Conservation (phyloP, 2,797 vertebrate species). For the Hafferia zeledoni region DNA sequence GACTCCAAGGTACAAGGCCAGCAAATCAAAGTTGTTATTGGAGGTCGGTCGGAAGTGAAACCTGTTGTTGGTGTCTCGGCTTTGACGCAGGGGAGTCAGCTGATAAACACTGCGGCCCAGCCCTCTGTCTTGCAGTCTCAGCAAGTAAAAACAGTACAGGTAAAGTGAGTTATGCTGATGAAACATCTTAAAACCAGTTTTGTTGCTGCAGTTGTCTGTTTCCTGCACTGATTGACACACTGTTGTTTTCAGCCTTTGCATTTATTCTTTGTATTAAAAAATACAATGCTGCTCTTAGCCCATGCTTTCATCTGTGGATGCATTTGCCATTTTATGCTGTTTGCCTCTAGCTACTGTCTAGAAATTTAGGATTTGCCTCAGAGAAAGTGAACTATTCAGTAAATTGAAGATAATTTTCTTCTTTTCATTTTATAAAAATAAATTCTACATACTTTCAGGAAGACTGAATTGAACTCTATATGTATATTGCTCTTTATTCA, state of each 20-base stretch:
- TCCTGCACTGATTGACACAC: neutral
- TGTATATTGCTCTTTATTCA: neutral
- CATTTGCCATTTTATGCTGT: neutral
- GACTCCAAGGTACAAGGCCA: conserved; percentile 85
- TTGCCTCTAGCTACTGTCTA: conserved; percentile 1
- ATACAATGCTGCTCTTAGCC: conserved; percentile 31
- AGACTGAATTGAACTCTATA: neutral
- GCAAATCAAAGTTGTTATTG: conserved; percentile 94
- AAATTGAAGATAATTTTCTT: neutral
- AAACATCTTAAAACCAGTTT: neutral
- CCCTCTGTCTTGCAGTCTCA: conserved; percentile 88
- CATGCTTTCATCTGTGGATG: neutral
- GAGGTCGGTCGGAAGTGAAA: conserved; percentile 88
- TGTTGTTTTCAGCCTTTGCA: neutral
- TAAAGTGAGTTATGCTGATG: conserved; percentile 72
- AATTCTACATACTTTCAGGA: neutral
- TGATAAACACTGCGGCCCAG: conserved; percentile 80
- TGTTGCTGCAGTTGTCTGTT: conserved; percentile 23
- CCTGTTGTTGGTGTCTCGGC: conserved; percentile 85
- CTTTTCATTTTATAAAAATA: neutral
- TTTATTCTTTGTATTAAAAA: neutral
- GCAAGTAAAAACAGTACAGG: conserved; percentile 96
- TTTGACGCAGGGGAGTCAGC: conserved; percentile 81
- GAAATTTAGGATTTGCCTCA: neutral
- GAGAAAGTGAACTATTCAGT: neutral